These are phyloP conservation scores for Mycteria americana DNA, from an alignment of 2,797 vertebrate species.

Conservation along the genomic window DNA sequence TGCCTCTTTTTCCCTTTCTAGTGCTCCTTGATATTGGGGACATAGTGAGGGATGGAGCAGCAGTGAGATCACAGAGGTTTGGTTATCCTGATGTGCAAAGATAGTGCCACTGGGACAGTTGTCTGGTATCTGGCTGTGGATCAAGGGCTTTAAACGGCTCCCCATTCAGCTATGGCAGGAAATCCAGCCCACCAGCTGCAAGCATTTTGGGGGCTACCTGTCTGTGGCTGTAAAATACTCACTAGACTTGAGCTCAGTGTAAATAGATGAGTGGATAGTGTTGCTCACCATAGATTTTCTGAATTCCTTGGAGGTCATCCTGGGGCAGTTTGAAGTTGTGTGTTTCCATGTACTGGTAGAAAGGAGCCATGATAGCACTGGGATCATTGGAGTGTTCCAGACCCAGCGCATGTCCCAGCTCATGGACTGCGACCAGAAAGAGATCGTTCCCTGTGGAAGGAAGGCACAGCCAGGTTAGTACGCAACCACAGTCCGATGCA, in stretches of 20 bases:
- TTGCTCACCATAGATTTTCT: slow-evolving; percentile 93
- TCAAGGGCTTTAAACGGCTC: neutral
- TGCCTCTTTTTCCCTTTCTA: neutral
- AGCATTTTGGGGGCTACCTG: neutral
- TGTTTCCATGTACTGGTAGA: slow-evolving; percentile 99
- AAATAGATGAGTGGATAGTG: neutral
- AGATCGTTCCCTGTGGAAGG: slow-evolving; percentile 87
- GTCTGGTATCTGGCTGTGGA: neutral
- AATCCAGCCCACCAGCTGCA: neutral
- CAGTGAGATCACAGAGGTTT: neutral
- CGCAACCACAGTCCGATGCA: neutral
- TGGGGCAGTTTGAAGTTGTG: slow-evolving; percentile 97
- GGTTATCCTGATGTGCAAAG: neutral
- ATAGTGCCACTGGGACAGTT: neutral
- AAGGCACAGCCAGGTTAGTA: slow-evolving; percentile 10
- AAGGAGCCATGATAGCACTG: slow-evolving; percentile 97
- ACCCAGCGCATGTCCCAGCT: slow-evolving; percentile 91
- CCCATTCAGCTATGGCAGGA: neutral
- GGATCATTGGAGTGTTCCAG: slow-evolving; percentile 96
- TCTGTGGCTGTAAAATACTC: neutral
- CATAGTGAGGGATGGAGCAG: neutral
- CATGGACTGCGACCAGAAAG: slow-evolving; percentile 95
- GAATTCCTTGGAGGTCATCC: slow-evolving; percentile 96
- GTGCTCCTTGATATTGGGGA: neutral
- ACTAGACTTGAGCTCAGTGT: neutral